A percentile compares a stretch with the other conserved stretches of the same genome.
These are phyloP conservation scores for Clostera curtula DNA, from an alignment of 2,888 invertebrate genomes.

Conservation along the genomic window DNA sequence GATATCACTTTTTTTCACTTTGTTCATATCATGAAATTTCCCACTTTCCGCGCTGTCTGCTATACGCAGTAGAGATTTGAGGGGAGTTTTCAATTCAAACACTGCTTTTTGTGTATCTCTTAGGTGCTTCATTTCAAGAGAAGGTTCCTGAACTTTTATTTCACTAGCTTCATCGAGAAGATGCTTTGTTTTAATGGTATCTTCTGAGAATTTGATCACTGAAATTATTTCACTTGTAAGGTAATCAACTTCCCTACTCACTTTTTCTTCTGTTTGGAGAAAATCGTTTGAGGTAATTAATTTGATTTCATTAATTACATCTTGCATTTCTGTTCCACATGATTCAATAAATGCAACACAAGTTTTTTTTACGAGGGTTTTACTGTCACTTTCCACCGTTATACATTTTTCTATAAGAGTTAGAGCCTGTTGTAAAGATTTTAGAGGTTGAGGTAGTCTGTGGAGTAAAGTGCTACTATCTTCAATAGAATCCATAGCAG, in stretches of 20 bases:
- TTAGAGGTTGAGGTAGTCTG: constrained; percentile 73
- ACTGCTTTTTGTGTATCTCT: constrained; percentile 59
- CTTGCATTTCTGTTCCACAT: constrained; percentile 72
- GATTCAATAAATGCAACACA: constrained; percentile 79
- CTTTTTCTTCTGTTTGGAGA: constrained; percentile 51
- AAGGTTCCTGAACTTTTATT: constrained; percentile 40
- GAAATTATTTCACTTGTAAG: constrained; percentile 66
- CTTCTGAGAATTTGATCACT: constrained; percentile 67
- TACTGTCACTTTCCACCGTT: constrained; percentile 78
- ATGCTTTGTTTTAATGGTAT: constrained; percentile 66
- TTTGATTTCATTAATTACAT: constrained; percentile 61
- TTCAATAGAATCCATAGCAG: constrained; percentile 42
- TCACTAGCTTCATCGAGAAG: constrained; percentile 48
- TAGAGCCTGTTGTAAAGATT: constrained; percentile 77
- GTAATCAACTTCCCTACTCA: constrained; percentile 55
- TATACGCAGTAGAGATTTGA: constrained; percentile 49
- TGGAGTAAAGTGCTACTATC: constrained; percentile 72
- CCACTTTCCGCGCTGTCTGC: constrained; percentile 43
- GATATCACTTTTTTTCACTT: constrained; percentile 44
- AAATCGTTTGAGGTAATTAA: constrained; percentile 58
- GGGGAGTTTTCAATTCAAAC: constrained; percentile 50
- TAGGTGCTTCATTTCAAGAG: constrained; percentile 47
- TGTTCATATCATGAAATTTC: constrained; percentile 27
- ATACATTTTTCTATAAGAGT: constrained; percentile 81
- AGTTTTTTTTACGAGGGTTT: constrained; percentile 80